Evolutionary conservation across 2,888 invertebrate species (phyloP), one percentile per base, ranked within the genome.

Genomic region (Vanessa cardui): DNA sequence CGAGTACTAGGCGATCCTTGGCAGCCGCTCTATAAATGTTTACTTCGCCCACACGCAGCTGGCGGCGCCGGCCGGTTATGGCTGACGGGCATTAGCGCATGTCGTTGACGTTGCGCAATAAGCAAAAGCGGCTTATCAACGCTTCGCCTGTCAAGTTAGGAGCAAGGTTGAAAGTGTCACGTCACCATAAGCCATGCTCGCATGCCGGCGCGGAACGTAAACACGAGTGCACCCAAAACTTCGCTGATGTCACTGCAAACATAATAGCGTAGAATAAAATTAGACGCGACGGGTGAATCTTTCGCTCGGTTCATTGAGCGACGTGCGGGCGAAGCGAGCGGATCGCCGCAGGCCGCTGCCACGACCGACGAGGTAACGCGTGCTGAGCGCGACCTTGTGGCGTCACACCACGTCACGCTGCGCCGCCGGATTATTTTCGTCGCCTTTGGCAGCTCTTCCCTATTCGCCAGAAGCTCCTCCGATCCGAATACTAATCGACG

Each of bases 161-260:
- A 68, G 72, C 74, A 73, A 75, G 75, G 75, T 74, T 73, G 73
- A 58, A 66, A 70, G 67, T 71, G 75, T 82, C 83, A 78, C 86
- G 87, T 87, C 86, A 83, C 76, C 79, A 74, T 76, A 79, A 33
- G 74, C 76, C 78, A 80, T 78, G 82, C 81, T 83, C 83, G 81
- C 80, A 79, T 80, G 76, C 77, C 77, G 80, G 78, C 80, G 83
- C 85, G 83, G 80, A 90, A 91, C 84, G 90, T 92, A 92, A 92
- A 92, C 92, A 87, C 82, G 85, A 70, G 74, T 80, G 92, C 92
- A 90, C 84, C 80, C 86, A 90, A 89, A 88, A 83, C 85, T 85
- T 80, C 82, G 82, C 80, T 92, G 92, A 92, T 92, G 92, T 92
- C 92, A 92, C 85, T 86, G 85, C 89, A 89, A 89, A 90, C 88